phyloP scores from a whole-genome alignment of 2,888 invertebrate genomes.

The Merodon equestris region DNA sequence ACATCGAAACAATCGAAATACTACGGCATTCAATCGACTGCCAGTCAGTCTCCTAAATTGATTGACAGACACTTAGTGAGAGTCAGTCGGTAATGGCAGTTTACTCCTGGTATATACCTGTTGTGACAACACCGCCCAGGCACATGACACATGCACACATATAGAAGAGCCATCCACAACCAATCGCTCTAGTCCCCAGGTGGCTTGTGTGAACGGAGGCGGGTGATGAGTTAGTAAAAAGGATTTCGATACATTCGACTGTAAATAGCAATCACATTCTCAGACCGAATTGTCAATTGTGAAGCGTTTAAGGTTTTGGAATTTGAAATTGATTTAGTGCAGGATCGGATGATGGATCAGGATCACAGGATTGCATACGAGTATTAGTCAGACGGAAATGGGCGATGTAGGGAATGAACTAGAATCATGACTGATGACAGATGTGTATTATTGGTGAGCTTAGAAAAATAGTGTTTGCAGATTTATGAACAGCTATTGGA shows the following conservation, averaged over 20 bases:
- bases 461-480: not conserved
- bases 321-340: constrained; percentile 65
- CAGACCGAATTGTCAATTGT: constrained; percentile 66
- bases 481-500: not conserved
- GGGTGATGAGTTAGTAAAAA: constrained; percentile 39
- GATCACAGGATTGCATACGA: no score
- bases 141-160: no score
- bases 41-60: constrained; percentile 62
- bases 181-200: constrained; percentile 14
- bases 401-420: no score
- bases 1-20: constrained; percentile 66
- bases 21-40: constrained; percentile 54
- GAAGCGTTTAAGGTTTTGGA: constrained; percentile 56
- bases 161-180: no score
- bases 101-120: constrained; percentile 39
- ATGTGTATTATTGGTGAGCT: no score
- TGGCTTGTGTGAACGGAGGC: constrained; percentile 6
- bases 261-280: constrained; percentile 66
- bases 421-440: no score
- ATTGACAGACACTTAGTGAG: constrained; percentile 68
- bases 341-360: constrained; percentile 2
- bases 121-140: constrained; percentile 37
- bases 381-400: no score
- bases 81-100: constrained; percentile 58
- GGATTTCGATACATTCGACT: constrained; percentile 60